phyloP scores from a whole-genome alignment of 35 echinoderm and acorn worm genomes.

The Chiridota heheva region DNA sequence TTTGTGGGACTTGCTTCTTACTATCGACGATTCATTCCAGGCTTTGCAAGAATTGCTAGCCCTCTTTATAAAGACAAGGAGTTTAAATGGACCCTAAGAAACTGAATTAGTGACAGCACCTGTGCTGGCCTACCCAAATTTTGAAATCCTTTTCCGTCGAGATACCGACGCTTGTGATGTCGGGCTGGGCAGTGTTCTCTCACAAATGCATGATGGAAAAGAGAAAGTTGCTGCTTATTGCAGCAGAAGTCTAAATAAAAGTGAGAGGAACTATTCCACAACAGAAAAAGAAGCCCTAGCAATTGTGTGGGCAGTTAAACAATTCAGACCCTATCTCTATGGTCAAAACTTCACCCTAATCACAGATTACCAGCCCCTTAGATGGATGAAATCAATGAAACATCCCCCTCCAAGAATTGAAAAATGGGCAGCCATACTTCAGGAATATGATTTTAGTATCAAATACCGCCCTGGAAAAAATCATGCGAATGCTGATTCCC shows the following conservation, averaged over 20 bases:
- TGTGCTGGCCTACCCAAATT: too few relatives aligned
- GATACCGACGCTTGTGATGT: slow-evolving; percentile 28
- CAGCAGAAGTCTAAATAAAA: not conserved
- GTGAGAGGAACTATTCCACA: not conserved
- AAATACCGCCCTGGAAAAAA: too few relatives aligned
- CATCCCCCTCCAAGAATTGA: too few relatives aligned
- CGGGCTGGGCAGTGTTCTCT: slow-evolving; percentile 20
- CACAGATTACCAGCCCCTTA: not conserved
- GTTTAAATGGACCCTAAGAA: slow-evolving; percentile 21
- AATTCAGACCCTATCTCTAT: not conserved
- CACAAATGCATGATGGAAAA: slow-evolving; percentile 10
- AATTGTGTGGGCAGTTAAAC: not conserved
- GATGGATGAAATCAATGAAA: too few relatives aligned
- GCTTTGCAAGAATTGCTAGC: too few relatives aligned
- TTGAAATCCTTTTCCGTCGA: not conserved
- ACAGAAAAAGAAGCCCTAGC: not conserved
- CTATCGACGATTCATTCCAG: too few relatives aligned
- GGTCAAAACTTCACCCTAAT: not conserved
- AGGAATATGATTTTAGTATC: too few relatives aligned
- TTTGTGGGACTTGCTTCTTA: too few relatives aligned
- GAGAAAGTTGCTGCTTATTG: not conserved
- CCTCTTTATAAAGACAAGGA: not conserved
- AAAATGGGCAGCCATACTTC: too few relatives aligned
- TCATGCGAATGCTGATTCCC: too few relatives aligned
- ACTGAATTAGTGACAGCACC: not conserved